Conservation (phyloP, 1,140 invertebrate species). For the Calycopis cecrops region DNA sequence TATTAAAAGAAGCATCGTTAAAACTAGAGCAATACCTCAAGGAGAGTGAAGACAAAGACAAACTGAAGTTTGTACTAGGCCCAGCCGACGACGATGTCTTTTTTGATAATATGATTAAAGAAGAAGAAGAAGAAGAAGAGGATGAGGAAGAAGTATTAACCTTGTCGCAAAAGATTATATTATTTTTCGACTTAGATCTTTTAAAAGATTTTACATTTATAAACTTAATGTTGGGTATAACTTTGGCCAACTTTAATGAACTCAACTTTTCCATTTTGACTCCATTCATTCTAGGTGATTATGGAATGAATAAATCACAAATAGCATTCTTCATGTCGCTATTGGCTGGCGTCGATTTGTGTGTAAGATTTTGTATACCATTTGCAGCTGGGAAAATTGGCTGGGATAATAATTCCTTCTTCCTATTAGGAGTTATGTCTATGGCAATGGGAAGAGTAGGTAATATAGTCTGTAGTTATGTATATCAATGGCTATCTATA, state of each 20-base stretch:
- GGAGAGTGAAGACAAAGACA: conserved; percentile 44
- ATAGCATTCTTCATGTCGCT: conserved; percentile 79
- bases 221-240: conserved; percentile 81
- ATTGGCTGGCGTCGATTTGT: conserved; percentile 76
- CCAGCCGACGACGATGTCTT: conserved; percentile 39
- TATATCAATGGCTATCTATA: background rate
- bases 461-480: conserved; percentile 31
- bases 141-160: conserved; percentile 54
- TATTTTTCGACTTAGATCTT: conserved; percentile 81
- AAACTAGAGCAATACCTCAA: conserved; percentile 67
- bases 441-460: conserved; percentile 79
- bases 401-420: conserved; percentile 81
- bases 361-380: conserved; percentile 77
- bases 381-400: conserved; percentile 78
- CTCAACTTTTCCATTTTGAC: conserved; percentile 82
- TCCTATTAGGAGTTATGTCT: conserved; percentile 78
- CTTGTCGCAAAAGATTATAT: conserved; percentile 70
- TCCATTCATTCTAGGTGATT: conserved; percentile 81
- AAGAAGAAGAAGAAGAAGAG: conserved; percentile 32
- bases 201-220: conserved; percentile 80
- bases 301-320: conserved; percentile 74
- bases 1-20: conserved; percentile 64
- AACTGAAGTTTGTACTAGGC: conserved; percentile 44
- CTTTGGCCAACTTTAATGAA: conserved; percentile 80
- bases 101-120: conserved; percentile 35